phyloP scores from a whole-genome alignment of 2,113 vertebrate species.

The Calidris pygmaea region DNA sequence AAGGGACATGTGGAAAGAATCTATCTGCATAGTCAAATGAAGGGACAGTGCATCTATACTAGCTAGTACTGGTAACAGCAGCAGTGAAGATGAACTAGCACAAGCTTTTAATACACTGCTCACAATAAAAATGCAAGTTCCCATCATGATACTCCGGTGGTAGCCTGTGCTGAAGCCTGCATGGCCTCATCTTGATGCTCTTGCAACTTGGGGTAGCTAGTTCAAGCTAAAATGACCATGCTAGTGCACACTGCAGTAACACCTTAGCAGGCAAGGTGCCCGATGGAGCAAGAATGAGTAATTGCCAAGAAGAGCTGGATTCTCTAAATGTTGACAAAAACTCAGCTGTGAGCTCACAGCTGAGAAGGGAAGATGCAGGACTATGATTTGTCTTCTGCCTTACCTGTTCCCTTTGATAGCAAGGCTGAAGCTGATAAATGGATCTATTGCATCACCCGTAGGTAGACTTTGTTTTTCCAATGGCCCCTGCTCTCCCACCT shows the following conservation, averaged over 20 bases:
- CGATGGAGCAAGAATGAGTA: not conserved
- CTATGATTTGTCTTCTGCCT: not conserved
- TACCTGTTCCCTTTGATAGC: not conserved
- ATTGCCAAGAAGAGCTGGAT: not conserved
- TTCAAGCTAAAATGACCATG: not conserved
- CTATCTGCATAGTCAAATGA: not conserved
- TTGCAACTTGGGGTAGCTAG: not conserved
- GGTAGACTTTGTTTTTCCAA: not conserved
- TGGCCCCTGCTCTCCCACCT: not conserved
- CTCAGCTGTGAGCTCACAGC: not conserved
- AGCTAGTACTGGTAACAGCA: not conserved
- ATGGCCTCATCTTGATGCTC: not conserved
- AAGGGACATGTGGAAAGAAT: slow-evolving; percentile 24
- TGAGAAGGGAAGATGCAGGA: not conserved
- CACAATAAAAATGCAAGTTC: not conserved
- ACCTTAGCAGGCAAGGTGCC: not conserved
- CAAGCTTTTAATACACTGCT: not conserved
- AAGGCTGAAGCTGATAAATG: not conserved
- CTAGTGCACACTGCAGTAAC: not conserved
- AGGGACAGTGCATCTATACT: not conserved
- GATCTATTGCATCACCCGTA: not conserved
- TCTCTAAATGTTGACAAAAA: not conserved
- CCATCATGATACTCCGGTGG: not conserved
- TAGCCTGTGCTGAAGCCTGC: not conserved
- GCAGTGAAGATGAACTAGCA: not conserved